Base-by-base conservation (phyloP, 2,888 invertebrate genomes). In the Anarsia innoxiella region DNA sequence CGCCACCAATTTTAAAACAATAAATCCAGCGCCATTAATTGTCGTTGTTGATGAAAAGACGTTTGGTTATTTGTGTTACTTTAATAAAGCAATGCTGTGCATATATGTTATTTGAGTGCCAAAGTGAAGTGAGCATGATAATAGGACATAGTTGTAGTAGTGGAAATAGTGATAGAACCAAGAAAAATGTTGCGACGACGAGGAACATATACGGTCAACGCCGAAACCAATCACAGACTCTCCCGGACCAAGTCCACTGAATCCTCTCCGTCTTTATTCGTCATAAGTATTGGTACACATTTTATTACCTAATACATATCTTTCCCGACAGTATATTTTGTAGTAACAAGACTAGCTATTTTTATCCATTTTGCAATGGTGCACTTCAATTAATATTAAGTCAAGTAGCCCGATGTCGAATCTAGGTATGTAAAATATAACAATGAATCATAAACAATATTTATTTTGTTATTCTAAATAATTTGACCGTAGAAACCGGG, bases 151-250 rank as follows among this genome's bases (percentile, higher is more conserved):
- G 8, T 5, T 19, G 19, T 19, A 19, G 19, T 19, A 19, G 19
- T 19, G 19, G 8, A 5, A 5, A 5, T 3, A 19, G 19, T 19
- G n/a, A n/a, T n/a, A n/a, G n/a, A n/a, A n/a, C n/a, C n/a, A n/a
- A n/a, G n/a, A n/a, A 32, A 44, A 43, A 83, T 83, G 83, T 57
- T 83, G 56, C 70, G 83, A 28, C 72, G 79, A 30, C 75, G 83
- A 38, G 82, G 82, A 41, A 78, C 73, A 31, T 84, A 84, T 49
- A 79, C 83, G 14, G 83, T 84, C 40, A 84, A 83, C 51, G 66
- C 72, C 46, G 73, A 71, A 39, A 53, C 72, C 13, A 68, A 64
- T 27, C 58, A 54, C 45, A 62, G 66, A 40, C 58, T 59, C 39
- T 56, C 51, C 39, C 65, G 51, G 46, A 42, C 62, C 14, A 74